Evolutionary conservation across 2,888 invertebrate species (phyloP), one percentile per base, ranked within the genome.

Genomic region (Eupithecia vulgata): DNA sequence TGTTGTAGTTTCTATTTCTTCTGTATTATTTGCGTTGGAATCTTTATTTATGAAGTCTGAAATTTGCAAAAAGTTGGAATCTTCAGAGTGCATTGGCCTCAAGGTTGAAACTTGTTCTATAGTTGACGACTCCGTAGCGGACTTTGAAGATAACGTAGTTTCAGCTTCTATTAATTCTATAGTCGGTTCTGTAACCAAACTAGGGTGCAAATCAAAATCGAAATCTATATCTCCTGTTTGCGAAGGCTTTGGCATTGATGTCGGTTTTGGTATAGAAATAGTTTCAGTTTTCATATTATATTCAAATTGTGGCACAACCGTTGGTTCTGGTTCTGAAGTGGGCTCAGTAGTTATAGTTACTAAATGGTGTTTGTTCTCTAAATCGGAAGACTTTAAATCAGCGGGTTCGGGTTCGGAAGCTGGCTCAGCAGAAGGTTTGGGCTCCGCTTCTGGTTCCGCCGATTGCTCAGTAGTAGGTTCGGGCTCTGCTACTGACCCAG

Each of bases 291-390:
- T 59, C 68, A 21, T 67, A 76, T 69, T 64, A 34, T 61, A 72
- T 76, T 76, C 70, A 2, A 70, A 5, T 35, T 66, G 37, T 30
- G 73, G 40, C 64, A 74, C 72, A 1, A 87, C 87, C 0, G 84
- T 82, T 87, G 93, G 87, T 74, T 90, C 91, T 1, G 91, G 86
- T 76, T 65, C 65, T 37, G 21, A 21, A n/a, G 13, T 40, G 5
- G 64, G 21, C 37, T 64, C 62, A 10, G 62, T 52, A 57, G 57
- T 57, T 13, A 25, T 25, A 25, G 21, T 12, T 25, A 57, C 13
- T 57, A 12, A 13, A 57, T 57, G 5, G 57, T 25, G 25, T 57
- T 57, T 25, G 21, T 57, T 57, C 25, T 57, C 25, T 57, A 57
- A 57, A 57, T 52, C 21, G 5, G 52, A 52, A 21, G 52, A 52